Conservation (phyloP, 2,797 vertebrate genomes). For the Arrhamphus sclerolepis region DNA sequence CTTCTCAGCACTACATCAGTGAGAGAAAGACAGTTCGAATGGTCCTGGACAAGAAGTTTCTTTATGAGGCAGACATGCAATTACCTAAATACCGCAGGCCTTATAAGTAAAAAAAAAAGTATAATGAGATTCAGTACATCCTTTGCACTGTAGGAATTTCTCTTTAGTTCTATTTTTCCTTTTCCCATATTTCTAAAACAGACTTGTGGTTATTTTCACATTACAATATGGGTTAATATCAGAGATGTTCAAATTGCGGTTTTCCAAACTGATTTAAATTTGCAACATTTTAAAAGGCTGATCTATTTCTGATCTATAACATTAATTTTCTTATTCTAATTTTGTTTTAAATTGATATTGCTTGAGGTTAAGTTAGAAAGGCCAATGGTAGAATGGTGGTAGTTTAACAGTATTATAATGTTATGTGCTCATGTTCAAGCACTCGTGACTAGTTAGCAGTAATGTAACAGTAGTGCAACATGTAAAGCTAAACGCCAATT, state of each 20-base stretch:
- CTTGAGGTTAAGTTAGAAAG: no score
- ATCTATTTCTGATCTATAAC: no score
- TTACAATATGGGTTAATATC: neutral
- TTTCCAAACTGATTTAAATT: neutral
- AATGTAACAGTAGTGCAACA: no score
- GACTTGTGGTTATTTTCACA: neutral
- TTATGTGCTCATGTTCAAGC: no score
- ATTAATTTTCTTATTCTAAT: neutral
- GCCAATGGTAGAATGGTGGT: no score
- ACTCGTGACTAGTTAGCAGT: no score
- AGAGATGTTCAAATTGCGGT: neutral
- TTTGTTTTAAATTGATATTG: neutral
- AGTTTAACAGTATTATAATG: no score
- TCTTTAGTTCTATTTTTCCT: neutral
- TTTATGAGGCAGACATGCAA: conserved; percentile 20
- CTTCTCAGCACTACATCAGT: conserved; percentile 13
- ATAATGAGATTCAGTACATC: neutral
- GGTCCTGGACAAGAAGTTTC: conserved; percentile 12
- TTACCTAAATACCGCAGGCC: conserved; percentile 14
- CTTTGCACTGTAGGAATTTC: neutral
- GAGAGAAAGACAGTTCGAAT: conserved; percentile 13
- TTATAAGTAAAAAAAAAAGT: neutral
- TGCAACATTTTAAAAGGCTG: no score
- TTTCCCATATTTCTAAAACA: neutral
- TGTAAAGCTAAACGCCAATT: no score